Evolutionary conservation across 30 jellyfish, hydroid and myxozoan genomes (phyloP), one percentile per base, ranked within the genome.

Genomic region (Clytia hemisphaerica): DNA sequence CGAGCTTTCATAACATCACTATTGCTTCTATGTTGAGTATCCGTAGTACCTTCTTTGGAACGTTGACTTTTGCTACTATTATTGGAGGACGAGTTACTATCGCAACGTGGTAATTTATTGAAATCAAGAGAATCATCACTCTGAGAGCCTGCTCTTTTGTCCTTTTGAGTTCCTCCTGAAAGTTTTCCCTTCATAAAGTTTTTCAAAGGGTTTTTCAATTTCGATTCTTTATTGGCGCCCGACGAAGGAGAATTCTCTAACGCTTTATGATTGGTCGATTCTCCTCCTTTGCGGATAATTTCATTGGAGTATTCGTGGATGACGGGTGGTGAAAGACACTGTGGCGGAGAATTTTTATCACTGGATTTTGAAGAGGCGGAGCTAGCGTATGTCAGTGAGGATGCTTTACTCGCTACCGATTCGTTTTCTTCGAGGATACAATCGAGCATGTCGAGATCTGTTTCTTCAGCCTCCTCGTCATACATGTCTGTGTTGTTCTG

Each of bases 81-180:
- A 37, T 61, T 61, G 60, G 21, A 29, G 25, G 75, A 61, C 75
- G 81, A 69, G 77, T 69, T 69, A 45, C 81, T 69, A 45, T 69
- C 81, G 30, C 81, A 69, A 69, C 81, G 81, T 3, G 81, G 81
- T 24, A 69, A 45, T 69, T 69, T 69, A 46, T 50, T 69, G 22
- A 33, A 35, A 27, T 69, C 81, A 25, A 35, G 22, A 10, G 81
- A 69, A 9, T 69, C 81, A 55, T 69, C 81, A 53, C 81, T 69
- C 37, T 37, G 71, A 37, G 71, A 69, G 37, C 81, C 49, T 2
- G 60, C 22, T 44, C 81, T 48, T 42, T 62, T 62, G 57, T 26
- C 81, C 30, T 49, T 69, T 50, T 69, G 46, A 16, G 46, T 75
- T 22, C 25, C 31, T 7, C 29, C 18, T 15, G 71, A 70, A 26